A percentile compares a stretch with the other conserved stretches of the same genome.
Evolutionary conservation across 2,888 invertebrate species (phyloP).

Genomic region (Cheilosia variabilis): DNA sequence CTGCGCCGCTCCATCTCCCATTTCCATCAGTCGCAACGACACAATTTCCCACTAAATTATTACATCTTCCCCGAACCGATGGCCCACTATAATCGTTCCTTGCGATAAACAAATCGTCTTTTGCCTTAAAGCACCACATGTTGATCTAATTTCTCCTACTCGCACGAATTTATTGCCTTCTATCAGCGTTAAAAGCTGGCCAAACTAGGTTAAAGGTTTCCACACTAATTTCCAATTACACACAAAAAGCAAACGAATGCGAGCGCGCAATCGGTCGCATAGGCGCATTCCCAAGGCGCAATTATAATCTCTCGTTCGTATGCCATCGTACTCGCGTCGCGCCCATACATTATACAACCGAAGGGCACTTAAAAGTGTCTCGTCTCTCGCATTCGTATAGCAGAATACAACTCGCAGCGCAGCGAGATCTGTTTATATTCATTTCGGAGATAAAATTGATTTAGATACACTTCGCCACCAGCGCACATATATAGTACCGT

Average conservation of each 20-base stretch:
- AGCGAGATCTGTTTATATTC: constrained; percentile 68
- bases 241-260: constrained; percentile 2
- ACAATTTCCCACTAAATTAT: constrained; percentile 41
- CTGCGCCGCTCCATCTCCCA: background rate
- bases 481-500: background rate
- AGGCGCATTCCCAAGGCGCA: constrained; percentile 53
- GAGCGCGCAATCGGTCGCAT: background rate
- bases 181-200: constrained; percentile 50
- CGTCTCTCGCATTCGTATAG: constrained; percentile 59
- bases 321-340: constrained; percentile 25
- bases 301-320: constrained; percentile 71
- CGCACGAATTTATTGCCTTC: constrained; percentile 70
- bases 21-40: constrained; percentile 6
- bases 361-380: constrained; percentile 66
- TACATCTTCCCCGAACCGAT: constrained; percentile 20
- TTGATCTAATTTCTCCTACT: constrained; percentile 64
- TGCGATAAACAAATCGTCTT: constrained; percentile 61
- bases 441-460: constrained; percentile 73
- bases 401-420: constrained; percentile 28
- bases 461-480: constrained; percentile 56
- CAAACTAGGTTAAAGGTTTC: constrained; percentile 73
- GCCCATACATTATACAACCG: background rate
- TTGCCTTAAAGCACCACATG: constrained; percentile 61
- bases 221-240: constrained; percentile 71
- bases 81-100: constrained; percentile 47